These are phyloP conservation scores for Didymodactylos carnosus DNA, from an alignment of 2,888 invertebrate species.

Conservation along the genomic window DNA sequence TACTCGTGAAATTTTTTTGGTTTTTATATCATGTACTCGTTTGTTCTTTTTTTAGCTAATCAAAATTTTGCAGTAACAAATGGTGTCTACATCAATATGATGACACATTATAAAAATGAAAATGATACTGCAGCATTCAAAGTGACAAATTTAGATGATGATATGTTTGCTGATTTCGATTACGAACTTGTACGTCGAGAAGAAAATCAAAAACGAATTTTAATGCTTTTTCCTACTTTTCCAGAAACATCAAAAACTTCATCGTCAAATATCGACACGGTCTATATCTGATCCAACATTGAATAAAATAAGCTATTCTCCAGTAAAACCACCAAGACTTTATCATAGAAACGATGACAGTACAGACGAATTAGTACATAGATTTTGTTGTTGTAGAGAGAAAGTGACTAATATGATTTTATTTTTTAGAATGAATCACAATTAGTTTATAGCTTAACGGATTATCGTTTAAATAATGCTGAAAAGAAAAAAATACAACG, in stretches of 20 bases:
- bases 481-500: too few species aligned
- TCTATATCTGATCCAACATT: background rate
- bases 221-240: too few species aligned
- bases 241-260: background rate
- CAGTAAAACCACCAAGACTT: background rate
- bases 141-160: background rate
- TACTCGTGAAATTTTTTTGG: too few species aligned
- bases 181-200: background rate
- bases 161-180: too few species aligned
- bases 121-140: background rate
- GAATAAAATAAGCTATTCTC: background rate
- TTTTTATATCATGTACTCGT: too few species aligned
- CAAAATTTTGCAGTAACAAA: too few species aligned
- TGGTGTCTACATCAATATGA: too few species aligned
- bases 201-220: too few species aligned
- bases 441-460: background rate
- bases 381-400: too few species aligned
- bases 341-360: background rate
- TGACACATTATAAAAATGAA: too few species aligned
- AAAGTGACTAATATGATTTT: too few species aligned
- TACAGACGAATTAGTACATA: background rate
- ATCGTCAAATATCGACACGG: background rate
- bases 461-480: conserved; percentile 1
- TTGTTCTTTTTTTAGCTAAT: too few species aligned
- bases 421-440: background rate